These are phyloP conservation scores for Phocoena sinus DNA, from an alignment of 2,113 vertebrate genomes.

Conservation along the genomic window DNA sequence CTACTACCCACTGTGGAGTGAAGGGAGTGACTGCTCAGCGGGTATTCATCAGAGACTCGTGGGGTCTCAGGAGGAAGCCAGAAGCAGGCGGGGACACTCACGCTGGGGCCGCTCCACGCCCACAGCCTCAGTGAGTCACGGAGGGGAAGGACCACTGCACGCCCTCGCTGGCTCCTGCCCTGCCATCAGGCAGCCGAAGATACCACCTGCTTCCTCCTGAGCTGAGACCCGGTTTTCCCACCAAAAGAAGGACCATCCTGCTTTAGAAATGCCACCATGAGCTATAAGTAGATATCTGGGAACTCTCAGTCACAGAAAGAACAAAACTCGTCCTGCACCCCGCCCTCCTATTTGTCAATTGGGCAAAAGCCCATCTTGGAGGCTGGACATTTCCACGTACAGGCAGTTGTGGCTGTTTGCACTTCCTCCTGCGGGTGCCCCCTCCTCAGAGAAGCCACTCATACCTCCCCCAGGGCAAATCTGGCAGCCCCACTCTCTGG, in stretches of 20 bases:
- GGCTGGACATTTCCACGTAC: neutral
- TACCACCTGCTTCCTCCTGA: neutral
- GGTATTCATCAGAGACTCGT: slow-evolving; percentile 64
- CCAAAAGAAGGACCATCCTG: neutral
- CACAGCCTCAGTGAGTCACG: slow-evolving; percentile 67
- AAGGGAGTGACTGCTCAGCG: slow-evolving; percentile 68
- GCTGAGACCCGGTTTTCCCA: neutral
- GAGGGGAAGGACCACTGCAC: neutral
- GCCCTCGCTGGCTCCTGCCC: slow-evolving; percentile 58
- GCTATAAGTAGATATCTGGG: neutral
- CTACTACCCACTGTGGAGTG: slow-evolving; percentile 69
- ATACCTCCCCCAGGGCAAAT: neutral
- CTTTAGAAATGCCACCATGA: neutral
- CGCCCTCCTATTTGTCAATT: neutral
- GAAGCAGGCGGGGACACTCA: slow-evolving; percentile 66
- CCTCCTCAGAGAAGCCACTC: neutral
- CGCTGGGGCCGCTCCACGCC: slow-evolving; percentile 31
- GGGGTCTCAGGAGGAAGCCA: slow-evolving; percentile 55
- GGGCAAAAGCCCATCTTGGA: neutral
- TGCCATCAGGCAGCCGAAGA: neutral
- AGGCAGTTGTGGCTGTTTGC: neutral
- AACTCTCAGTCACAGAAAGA: neutral
- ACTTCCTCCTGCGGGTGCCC: neutral
- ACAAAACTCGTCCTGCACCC: neutral
- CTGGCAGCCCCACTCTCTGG: neutral